Evolutionary conservation across 92 coral and sea anemone genomes (phyloP).

Genomic region (Pocillopora grandis): DNA sequence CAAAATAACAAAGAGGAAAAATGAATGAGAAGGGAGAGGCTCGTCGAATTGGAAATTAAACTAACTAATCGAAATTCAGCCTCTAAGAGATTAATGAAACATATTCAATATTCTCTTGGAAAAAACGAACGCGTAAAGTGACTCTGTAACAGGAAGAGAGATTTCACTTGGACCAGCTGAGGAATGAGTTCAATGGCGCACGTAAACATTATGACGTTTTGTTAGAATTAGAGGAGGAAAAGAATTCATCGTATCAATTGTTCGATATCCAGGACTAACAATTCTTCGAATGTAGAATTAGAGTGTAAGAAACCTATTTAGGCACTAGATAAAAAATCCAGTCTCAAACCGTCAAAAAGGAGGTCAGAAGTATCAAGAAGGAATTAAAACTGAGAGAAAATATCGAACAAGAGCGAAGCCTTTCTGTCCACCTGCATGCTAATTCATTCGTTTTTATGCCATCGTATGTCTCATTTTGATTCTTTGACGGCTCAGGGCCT

Average conservation of each 20-base stretch:
- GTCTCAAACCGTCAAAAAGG: background rate
- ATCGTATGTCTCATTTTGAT: too few relatives aligned
- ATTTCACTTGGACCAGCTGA: constrained; percentile 32
- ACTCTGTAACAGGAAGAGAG: constrained; percentile 39
- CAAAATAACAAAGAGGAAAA: constrained; percentile 6
- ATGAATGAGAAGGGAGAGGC: constrained; percentile 48
- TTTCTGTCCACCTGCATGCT: too few relatives aligned
- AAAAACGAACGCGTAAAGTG: constrained; percentile 13
- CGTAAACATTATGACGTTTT: constrained; percentile 25
- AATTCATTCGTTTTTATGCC: too few relatives aligned
- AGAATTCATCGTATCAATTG: constrained; percentile 39
- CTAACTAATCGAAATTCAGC: constrained; percentile 16
- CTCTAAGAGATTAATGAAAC: constrained; percentile 26
- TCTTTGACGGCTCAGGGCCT: too few relatives aligned
- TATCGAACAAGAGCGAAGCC: too few relatives aligned
- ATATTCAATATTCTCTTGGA: background rate
- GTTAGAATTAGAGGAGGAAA: constrained; percentile 37
- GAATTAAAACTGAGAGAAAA: too few relatives aligned
- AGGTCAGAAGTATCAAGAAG: too few relatives aligned
- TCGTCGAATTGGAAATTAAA: constrained; percentile 5
- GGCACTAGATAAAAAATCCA: constrained; percentile 30
- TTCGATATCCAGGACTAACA: constrained; percentile 46
- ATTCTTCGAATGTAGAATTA: constrained; percentile 42
- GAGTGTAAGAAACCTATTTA: constrained; percentile 39
- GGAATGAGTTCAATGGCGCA: constrained; percentile 27